Base-by-base conservation (phyloP, 2,797 vertebrate species). In the Australoheros facetus region DNA sequence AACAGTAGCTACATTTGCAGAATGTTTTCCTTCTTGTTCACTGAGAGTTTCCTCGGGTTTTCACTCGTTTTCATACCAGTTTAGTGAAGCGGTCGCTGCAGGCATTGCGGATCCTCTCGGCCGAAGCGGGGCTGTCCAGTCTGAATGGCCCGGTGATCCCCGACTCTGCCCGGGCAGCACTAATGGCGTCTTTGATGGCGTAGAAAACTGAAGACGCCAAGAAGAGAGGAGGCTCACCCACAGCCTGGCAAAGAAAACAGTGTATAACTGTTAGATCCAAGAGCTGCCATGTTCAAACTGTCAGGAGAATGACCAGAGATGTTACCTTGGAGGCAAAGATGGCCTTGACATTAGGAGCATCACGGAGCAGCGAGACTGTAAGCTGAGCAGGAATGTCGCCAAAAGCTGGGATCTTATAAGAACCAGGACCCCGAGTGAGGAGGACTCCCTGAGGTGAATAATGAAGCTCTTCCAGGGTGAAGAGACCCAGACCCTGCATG, bases 211-310 rank as follows among this genome's bases (percentile, higher is more conserved):
- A 98, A 0, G 97, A 91, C 0, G 98, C 97, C 81, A 99, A 92
- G 87, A 99, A 99, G 14, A 99, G 96, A 11, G 98, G 98, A 0
- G 98, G 98, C 77, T 99, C 98, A 1, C 98, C 98, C 0, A 99
- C 96, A 32, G 97, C 98, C 98, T 99, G 87, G 1, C 77, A 2
- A 32, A 58, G 7, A 81, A 19, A 72, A 42, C 85, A 2, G n/a
- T 2, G 32, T 42, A 9, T 7, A 16, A 34, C 28, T 39, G 1
- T 12, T 54, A 30, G 42, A 30, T 1, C 6, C 4, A 5, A 16
- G 4, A 53, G 32, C 12, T 2, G 21, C 7, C 37, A 1, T 4
- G 45, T 12, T 69, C 6, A 3, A 32, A 57, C 37, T 45, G 17
- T 7, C 17, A 7, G 1, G 2, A 9, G 13, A 3, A 3, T 53